Conservation (phyloP, 2,113 vertebrate genomes). For the Perca schrenkii region DNA sequence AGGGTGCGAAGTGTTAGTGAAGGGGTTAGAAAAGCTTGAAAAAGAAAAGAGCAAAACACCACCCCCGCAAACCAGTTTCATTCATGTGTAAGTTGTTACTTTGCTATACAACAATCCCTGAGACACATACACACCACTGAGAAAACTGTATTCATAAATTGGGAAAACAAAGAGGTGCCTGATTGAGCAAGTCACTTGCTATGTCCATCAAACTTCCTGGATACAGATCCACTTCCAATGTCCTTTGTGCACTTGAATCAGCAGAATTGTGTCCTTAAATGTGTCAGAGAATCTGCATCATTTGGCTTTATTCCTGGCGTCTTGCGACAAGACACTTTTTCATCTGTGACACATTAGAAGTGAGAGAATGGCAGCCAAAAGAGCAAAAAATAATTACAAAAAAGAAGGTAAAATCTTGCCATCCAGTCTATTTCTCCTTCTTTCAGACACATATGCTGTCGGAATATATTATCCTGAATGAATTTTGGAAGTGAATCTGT, state of each 20-base stretch:
- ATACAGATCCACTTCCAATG: conserved; percentile 15
- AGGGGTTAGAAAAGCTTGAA: conserved; percentile 11
- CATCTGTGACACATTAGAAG: conserved; percentile 5
- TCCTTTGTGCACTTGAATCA: conserved; percentile 18
- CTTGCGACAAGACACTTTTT: not conserved
- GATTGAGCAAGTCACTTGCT: not conserved
- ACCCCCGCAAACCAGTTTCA: conserved; percentile 31
- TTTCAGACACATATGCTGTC: not conserved
- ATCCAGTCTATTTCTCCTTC: not conserved
- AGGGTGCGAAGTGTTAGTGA: conserved; percentile 21
- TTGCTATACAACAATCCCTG: not conserved
- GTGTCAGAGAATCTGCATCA: conserved; percentile 20
- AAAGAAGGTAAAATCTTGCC: conserved; percentile 1
- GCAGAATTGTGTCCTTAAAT: conserved; percentile 33
- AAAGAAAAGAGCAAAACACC: not conserved
- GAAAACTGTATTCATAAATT: not conserved
- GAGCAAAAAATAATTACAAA: not conserved
- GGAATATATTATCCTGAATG: not conserved
- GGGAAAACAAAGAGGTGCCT: not conserved
- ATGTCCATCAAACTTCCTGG: not conserved
- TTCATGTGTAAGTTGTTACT: not conserved
- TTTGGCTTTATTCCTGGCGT: conserved; percentile 1
- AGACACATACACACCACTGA: not conserved
- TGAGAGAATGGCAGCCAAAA: conserved; percentile 6
- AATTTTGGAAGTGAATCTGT: conserved; percentile 12